These are phyloP conservation scores for Momotus momota DNA, from an alignment of 2,797 vertebrate genomes.

Conservation along the genomic window DNA sequence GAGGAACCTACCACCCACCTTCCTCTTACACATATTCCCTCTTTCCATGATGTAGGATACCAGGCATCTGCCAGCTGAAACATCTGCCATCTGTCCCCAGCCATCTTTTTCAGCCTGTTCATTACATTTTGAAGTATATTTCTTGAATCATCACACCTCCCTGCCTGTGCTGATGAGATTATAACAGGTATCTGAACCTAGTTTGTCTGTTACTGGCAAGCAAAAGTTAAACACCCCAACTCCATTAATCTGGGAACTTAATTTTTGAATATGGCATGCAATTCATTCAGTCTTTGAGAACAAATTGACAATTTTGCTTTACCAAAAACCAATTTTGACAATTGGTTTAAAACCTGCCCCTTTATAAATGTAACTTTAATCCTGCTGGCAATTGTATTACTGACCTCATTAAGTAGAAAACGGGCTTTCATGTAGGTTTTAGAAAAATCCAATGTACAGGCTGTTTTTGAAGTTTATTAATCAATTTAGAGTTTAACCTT, in stretches of 20 bases:
- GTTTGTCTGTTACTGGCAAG: neutral
- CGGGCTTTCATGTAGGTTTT: neutral
- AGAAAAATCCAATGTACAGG: neutral
- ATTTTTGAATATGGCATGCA: neutral
- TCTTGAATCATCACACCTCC: neutral
- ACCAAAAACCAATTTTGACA: no score
- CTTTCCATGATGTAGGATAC: neutral
- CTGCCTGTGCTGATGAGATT: neutral
- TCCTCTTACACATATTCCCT: neutral
- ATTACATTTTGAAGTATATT: neutral
- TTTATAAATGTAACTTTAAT: neutral
- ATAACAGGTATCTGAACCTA: neutral
- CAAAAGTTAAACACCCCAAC: accelerated
- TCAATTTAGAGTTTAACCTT: neutral
- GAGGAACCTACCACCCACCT: neutral
- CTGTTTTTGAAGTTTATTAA: neutral
- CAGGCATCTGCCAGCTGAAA: neutral
- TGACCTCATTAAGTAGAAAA: neutral
- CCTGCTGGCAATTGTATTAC: neutral
- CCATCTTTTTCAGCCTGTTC: neutral
- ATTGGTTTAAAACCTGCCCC: neutral
- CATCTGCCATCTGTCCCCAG: neutral
- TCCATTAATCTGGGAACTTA: neutral
- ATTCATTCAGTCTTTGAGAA: neutral
- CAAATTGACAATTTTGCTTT: neutral